These are phyloP conservation scores for Excalfactoria chinensis DNA, from an alignment of 2,113 vertebrate genomes.

Conservation along the genomic window DNA sequence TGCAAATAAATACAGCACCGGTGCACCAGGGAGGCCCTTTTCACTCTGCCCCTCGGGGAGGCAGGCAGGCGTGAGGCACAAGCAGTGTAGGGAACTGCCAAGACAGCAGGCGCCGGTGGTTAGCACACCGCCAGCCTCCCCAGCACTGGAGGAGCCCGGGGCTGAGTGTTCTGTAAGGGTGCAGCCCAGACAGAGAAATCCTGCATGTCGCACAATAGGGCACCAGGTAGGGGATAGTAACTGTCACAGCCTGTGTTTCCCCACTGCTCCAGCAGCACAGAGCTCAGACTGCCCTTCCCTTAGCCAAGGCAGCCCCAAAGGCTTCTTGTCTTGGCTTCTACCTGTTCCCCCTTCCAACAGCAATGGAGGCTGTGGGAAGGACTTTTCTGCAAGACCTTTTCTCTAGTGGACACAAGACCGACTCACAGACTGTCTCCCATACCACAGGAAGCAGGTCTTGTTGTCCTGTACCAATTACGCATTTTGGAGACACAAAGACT, in stretches of 20 bases:
- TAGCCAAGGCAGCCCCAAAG: not conserved
- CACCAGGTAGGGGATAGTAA: fast-evolving
- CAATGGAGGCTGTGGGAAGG: not conserved
- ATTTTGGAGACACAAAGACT: not conserved
- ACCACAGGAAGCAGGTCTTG: not conserved
- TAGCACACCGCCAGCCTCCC: not conserved
- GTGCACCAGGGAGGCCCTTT: fast-evolving
- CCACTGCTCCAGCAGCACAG: not conserved
- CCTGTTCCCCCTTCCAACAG: not conserved
- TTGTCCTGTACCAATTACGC: not conserved
- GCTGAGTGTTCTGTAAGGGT: not conserved
- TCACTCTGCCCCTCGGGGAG: fast-evolving
- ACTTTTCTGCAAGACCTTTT: not conserved
- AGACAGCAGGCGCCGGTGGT: not conserved
- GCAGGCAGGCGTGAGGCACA: not conserved
- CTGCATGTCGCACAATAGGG: not conserved
- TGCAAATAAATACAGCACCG: fast-evolving
- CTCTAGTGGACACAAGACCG: not conserved
- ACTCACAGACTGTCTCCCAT: not conserved
- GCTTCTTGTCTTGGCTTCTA: not conserved
- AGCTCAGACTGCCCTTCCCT: not conserved
- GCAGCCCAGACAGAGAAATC: not conserved
- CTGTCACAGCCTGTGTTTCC: not conserved
- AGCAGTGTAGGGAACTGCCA: not conserved
- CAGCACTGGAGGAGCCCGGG: not conserved